Conservation (phyloP, 37 sponge, comb jelly and placozoan genomes). For the Ianthella basta region DNA sequence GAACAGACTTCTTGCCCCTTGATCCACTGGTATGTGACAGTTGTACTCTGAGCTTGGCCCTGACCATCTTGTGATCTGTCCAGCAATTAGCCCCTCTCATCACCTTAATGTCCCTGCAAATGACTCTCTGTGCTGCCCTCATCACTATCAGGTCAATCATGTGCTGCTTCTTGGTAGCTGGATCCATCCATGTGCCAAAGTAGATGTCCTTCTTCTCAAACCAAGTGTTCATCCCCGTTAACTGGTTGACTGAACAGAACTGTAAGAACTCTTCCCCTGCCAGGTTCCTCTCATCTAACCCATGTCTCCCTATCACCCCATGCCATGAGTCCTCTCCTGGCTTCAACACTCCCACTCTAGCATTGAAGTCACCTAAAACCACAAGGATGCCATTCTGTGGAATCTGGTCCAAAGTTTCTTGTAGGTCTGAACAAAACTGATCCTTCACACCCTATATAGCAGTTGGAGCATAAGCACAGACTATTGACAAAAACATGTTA, state of each 20-base stretch:
- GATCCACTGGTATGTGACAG: neutral
- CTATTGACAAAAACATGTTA: neutral
- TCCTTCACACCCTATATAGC: neutral
- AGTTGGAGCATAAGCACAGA: slow-evolving; percentile 49
- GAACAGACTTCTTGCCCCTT: neutral
- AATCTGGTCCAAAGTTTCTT: slow-evolving; percentile 22
- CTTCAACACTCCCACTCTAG: slow-evolving; percentile 14
- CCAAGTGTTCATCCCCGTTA: slow-evolving; percentile 43
- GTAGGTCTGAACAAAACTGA: slow-evolving; percentile 30
- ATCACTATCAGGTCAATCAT: slow-evolving; percentile 41
- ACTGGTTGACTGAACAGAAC: slow-evolving; percentile 40
- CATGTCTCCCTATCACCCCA: slow-evolving; percentile 33
- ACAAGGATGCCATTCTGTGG: slow-evolving; percentile 18
- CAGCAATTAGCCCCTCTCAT: slow-evolving; percentile 35
- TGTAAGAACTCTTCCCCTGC: slow-evolving; percentile 30
- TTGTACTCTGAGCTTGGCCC: neutral
- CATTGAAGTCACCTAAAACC: slow-evolving; percentile 36
- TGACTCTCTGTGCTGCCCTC: slow-evolving; percentile 26
- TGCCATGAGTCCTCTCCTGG: neutral
- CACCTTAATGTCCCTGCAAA: slow-evolving; percentile 18
- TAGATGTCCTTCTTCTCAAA: slow-evolving; percentile 35
- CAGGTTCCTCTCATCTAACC: slow-evolving; percentile 42
- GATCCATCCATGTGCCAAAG: slow-evolving; percentile 42
- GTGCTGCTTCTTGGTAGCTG: slow-evolving; percentile 23
- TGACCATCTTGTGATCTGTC: slow-evolving; percentile 44